phyloP scores from a whole-genome alignment of 2,797 vertebrate genomes.

The Huso huso region DNA sequence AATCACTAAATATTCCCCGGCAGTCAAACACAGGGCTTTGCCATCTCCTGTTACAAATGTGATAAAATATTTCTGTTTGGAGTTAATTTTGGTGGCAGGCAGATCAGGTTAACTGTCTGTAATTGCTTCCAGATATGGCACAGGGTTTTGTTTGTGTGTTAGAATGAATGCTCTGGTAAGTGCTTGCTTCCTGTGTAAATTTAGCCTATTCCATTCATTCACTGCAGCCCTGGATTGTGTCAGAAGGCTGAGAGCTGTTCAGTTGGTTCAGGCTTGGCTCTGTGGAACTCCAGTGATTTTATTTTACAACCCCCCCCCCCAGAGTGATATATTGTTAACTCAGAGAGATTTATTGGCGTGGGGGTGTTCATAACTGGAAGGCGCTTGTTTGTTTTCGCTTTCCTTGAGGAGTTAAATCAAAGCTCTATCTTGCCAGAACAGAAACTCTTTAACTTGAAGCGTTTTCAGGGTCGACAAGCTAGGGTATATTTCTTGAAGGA shows the following conservation, averaged over 20 bases:
- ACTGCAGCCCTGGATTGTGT: constrained; percentile 73
- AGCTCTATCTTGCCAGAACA: constrained; percentile 29
- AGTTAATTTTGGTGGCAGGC: constrained; percentile 83
- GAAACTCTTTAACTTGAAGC: constrained; percentile 11
- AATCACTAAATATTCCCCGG: constrained; percentile 75
- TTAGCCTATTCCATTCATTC: constrained; percentile 73
- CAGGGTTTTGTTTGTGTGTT: constrained; percentile 70
- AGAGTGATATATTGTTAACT: constrained; percentile 26
- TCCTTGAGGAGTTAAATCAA: constrained; percentile 30
- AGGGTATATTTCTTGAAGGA: constrained; percentile 37
- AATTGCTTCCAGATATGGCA: constrained; percentile 93
- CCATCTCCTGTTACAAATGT: constrained; percentile 67
- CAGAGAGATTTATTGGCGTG: constrained; percentile 28
- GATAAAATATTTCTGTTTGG: constrained; percentile 75
- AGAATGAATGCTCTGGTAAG: constrained; percentile 78
- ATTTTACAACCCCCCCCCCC: constrained; percentile 14
- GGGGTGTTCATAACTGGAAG: constrained; percentile 25
- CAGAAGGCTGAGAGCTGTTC: constrained; percentile 40
- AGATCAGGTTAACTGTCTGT: constrained; percentile 87
- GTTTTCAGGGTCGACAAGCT: constrained; percentile 30
- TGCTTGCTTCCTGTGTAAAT: constrained; percentile 89
- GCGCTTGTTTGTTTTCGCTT: constrained; percentile 33
- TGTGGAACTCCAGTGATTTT: neutral
- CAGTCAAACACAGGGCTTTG: constrained; percentile 62
- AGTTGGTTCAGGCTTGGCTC: constrained; percentile 21